Base-by-base conservation (phyloP, 2,797 vertebrate species). In the Leuciscus waleckii region DNA sequence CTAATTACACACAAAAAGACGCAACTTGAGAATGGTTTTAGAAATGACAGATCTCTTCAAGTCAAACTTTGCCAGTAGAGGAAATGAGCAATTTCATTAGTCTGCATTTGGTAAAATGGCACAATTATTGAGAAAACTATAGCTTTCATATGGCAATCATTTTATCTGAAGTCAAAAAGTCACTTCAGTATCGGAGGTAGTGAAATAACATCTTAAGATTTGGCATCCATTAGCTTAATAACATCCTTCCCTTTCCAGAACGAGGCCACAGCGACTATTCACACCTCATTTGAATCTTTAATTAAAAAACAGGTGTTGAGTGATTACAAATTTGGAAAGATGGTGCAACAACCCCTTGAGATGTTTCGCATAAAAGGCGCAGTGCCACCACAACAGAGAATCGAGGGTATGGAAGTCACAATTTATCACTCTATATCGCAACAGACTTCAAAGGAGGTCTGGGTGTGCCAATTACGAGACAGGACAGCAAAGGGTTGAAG, bases 1-100 rank as follows among this genome's bases (percentile, higher is more conserved):
- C 71, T 84, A 84, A 89, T 86, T 82, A 84, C 61, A 79, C 63
- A 19, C 43, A 67, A 86, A 81, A 79, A 88, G 54, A 85, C 49
- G 1, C 17, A 84, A 84, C 37, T 41, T 58, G 29, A 73, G 71
- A 80, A 17, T 46, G 74, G 81, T 73, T 87, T 82, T 61, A 84
- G 77, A 73, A 81, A 79, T 51, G 56, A 81, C 82, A 78, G 76
- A 83, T 81, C 80, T 19, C 29, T 54, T 75, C n/a, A 73, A 77
- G 80, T 83, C 69, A 75, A 82, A 89, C 75, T 65, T 69, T 32
- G 49, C 81, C 49, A 46, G 35, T 39, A 75, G 68, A 87, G 86
- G 84, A 87, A 87, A 84, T 67, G 39, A 81, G 69, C 79, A 70
- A 78, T 65, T 73, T 69, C 79, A 85, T 86, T 74, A 79, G 85